These are phyloP conservation scores for Zoroaster sp. DNA, from an alignment of 53 echinoderm and acorn worm genomes.

Conservation along the genomic window DNA sequence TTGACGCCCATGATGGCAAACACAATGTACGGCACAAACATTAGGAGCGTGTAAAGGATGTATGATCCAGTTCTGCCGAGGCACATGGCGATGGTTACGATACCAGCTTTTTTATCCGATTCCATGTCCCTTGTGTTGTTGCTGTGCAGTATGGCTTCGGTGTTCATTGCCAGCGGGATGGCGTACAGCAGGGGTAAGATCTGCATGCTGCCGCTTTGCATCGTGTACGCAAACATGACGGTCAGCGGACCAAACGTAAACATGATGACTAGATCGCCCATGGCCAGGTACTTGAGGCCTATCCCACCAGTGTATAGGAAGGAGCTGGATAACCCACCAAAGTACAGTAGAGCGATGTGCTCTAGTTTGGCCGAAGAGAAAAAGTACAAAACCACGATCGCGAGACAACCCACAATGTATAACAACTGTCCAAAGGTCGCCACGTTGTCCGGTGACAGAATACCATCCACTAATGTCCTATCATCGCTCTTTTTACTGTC, in stretches of 20 bases:
- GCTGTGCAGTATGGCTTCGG: slow-evolving; percentile 90
- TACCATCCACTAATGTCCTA: slow-evolving; percentile 88
- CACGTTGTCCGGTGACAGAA: slow-evolving; percentile 74
- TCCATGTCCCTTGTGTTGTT: slow-evolving; percentile 90
- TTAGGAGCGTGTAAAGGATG: slow-evolving; percentile 71
- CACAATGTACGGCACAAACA: slow-evolving; percentile 85
- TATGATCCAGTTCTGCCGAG: slow-evolving; percentile 85
- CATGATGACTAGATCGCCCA: slow-evolving; percentile 83
- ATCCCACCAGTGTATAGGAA: slow-evolving; percentile 97
- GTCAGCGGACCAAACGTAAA: slow-evolving; percentile 90
- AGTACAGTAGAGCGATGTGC: slow-evolving; percentile 84
- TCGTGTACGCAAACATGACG: slow-evolving; percentile 88
- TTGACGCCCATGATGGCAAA: slow-evolving; percentile 82
- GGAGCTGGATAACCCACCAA: slow-evolving; percentile 90
- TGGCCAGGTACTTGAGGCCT: slow-evolving; percentile 88
- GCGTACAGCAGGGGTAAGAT: slow-evolving; percentile 86
- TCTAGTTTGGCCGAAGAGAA: slow-evolving; percentile 81
- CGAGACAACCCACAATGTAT: slow-evolving; percentile 82
- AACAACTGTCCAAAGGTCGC: slow-evolving; percentile 84
- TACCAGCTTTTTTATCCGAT: slow-evolving; percentile 70
- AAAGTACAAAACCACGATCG: slow-evolving; percentile 53
- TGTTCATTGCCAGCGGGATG: slow-evolving; percentile 88
- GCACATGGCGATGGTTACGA: slow-evolving; percentile 76
- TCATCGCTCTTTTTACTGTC: slow-evolving; percentile 97
- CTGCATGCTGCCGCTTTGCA: slow-evolving; percentile 75